Base-by-base conservation (phyloP, 2,888 invertebrate species). In the Agrypnus murinus region DNA sequence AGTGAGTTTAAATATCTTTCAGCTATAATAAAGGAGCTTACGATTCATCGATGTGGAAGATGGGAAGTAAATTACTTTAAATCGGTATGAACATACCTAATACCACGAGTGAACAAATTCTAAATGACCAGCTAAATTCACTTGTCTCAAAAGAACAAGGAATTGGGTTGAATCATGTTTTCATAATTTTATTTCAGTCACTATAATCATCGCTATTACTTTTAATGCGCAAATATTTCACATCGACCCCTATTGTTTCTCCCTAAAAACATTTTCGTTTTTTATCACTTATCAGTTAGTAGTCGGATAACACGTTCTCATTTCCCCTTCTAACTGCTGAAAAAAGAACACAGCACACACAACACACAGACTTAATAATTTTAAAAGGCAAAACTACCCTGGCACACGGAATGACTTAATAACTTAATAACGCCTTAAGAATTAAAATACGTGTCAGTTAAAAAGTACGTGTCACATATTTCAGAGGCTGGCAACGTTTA, bases 391-490 rank as follows among this genome's bases (percentile, higher is more conserved):
- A 48, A 65, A 65, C 57, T 65, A 36, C 46, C 25, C 25, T 15
- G 46, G 25, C 15, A 31, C 65, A 65, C 65, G 65, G 34, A 65
- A 57, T 12, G 36, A 46, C 34, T 46, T 58, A 65, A 65, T 45
- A 58, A 65, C 65, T 58, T 65, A 65, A 65, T 65, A 65, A 58
- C 57, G 58, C 45, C 57, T 25, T 65, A 46, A 58, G 65, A 32
- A 64, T 58, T 43, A 58, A 58, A 58, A 43, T 58, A 58, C 58
- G 58, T 58, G 60, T 46, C 14, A 46, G 60, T 60, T 60, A 65
- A 63, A 63, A 63, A 63, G 36, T 63, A 50, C 50, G 46, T 48
- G 48, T 36, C 50, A 55, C 55, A 64, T 48, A 64, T 64, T 55
- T 55, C 34, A 40, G 46, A 12, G 19, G 38, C 34, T 14, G 17